These are phyloP conservation scores for Lathronympha strigana DNA, from an alignment of 2,888 invertebrate genomes.

Conservation along the genomic window DNA sequence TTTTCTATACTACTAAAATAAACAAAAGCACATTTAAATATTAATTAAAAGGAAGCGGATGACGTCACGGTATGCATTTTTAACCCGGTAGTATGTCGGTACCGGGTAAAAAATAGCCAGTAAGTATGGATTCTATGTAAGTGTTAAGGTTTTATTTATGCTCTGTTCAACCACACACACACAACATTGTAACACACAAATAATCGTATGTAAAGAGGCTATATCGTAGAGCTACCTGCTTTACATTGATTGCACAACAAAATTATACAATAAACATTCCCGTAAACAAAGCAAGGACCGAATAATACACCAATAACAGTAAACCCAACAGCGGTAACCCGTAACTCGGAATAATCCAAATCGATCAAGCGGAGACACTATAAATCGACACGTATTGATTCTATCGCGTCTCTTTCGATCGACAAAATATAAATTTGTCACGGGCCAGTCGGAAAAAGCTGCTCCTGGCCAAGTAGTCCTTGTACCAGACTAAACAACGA, in stretches of 20 bases:
- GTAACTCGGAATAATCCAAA: slow-evolving; percentile 75
- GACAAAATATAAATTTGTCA: slow-evolving; percentile 83
- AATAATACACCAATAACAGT: slow-evolving; percentile 63
- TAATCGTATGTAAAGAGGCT: background rate
- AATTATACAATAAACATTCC: slow-evolving; percentile 29
- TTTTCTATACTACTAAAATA: too few relatives aligned
- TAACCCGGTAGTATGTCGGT: too few relatives aligned
- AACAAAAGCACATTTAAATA: too few relatives aligned
- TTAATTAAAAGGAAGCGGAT: too few relatives aligned
- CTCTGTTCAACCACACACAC: too few relatives aligned
- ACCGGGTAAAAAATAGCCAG: too few relatives aligned
- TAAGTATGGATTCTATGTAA: too few relatives aligned
- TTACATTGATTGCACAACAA: slow-evolving; percentile 13
- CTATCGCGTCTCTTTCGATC: slow-evolving; percentile 76
- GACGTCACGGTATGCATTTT: too few relatives aligned
- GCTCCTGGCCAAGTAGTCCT: slow-evolving; percentile 54
- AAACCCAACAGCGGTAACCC: slow-evolving; percentile 53
- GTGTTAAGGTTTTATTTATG: too few relatives aligned
- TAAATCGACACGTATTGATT: slow-evolving; percentile 79
- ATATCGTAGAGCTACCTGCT: background rate
- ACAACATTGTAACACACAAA: too few relatives aligned
- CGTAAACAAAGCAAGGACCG: slow-evolving; percentile 50
- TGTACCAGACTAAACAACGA: background rate
- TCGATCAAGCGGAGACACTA: slow-evolving; percentile 76
- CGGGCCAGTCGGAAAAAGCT: slow-evolving; percentile 72